Percentiles rank a stretch among this genome's conserved stretches.
phyloP scores from a whole-genome alignment of 1,140 invertebrate genomes.

The Sarcophaga peregrina region DNA sequence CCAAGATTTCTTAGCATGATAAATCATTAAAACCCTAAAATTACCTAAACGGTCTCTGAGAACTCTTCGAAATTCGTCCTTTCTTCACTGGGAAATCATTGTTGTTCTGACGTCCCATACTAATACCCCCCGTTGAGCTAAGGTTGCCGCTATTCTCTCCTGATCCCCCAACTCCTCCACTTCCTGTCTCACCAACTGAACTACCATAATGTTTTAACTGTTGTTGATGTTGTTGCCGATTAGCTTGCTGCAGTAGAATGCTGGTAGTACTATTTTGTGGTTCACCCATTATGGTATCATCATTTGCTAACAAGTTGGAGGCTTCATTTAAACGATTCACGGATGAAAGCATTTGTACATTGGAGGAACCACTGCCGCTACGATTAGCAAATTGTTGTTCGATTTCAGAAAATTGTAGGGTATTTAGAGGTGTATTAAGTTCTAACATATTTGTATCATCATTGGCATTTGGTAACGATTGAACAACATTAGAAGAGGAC shows the following conservation, averaged over 20 bases:
- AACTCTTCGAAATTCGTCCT: slow-evolving; percentile 61
- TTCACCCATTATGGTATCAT: slow-evolving; percentile 41
- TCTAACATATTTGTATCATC: slow-evolving; percentile 63
- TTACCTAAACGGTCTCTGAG: slow-evolving; percentile 56
- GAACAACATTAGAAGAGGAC: slow-evolving; percentile 43
- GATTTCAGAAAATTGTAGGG: slow-evolving; percentile 53
- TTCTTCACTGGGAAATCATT: slow-evolving; percentile 60
- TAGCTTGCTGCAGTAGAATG: slow-evolving; percentile 1
- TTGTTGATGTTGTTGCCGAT: slow-evolving; percentile 46
- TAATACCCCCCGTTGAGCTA: background rate
- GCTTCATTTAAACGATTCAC: slow-evolving; percentile 25
- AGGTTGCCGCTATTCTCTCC: background rate
- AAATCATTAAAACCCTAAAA: slow-evolving; percentile 12
- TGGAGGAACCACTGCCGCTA: background rate
- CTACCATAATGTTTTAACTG: slow-evolving; percentile 36
- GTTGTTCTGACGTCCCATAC: slow-evolving; percentile 16
- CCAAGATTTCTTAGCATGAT: slow-evolving; percentile 2
- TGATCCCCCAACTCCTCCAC: background rate
- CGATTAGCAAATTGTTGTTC: slow-evolving; percentile 55
- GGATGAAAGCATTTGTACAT: slow-evolving; percentile 19
- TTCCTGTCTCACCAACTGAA: background rate
- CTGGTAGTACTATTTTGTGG: background rate
- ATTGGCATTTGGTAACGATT: slow-evolving; percentile 35
- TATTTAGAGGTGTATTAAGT: slow-evolving; percentile 59
- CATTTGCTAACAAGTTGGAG: slow-evolving; percentile 18